These are phyloP conservation scores for Coenonympha arcania DNA, from an alignment of 2,888 invertebrate species.

Conservation along the genomic window DNA sequence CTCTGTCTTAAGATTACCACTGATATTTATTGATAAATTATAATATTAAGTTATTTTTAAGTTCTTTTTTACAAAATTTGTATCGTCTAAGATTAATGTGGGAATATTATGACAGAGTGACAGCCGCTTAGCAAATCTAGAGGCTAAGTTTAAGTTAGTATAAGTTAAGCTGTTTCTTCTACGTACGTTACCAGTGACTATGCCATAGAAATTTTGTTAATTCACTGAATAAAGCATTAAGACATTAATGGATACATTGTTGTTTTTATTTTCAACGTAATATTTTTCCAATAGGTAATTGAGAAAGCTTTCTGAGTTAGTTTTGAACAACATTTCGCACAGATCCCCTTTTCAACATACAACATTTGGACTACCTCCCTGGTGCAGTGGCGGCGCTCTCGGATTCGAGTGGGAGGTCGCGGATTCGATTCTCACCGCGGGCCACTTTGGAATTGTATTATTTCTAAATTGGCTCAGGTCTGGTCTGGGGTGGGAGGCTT, in stretches of 20 bases:
- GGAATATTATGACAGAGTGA: constrained; percentile 15
- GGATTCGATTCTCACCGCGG: too few species aligned
- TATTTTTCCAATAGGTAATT: background rate
- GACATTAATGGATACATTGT: constrained; percentile 40
- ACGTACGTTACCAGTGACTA: constrained; percentile 70
- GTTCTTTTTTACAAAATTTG: constrained; percentile 8
- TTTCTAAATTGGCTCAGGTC: too few species aligned
- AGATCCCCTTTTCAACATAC: too few species aligned
- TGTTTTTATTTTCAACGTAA: constrained; percentile 30
- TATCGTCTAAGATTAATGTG: background rate
- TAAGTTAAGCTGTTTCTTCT: constrained; percentile 43
- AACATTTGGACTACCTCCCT: too few species aligned
- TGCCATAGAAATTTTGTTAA: constrained; percentile 70
- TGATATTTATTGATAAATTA: constrained; percentile 12
- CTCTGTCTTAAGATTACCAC: constrained; percentile 13
- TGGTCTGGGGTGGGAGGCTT: too few species aligned
- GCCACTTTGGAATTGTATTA: too few species aligned
- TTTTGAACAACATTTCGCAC: too few species aligned
- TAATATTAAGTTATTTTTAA: constrained; percentile 13
- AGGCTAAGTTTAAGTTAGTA: constrained; percentile 49
- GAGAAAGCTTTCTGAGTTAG: background rate
- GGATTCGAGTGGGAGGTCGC: too few species aligned
- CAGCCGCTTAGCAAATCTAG: constrained; percentile 33
- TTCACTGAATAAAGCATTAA: constrained; percentile 69
- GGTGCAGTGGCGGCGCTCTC: too few species aligned